These are phyloP conservation scores for Poeciliopsis presidionis DNA, from an alignment of 2,797 vertebrate species.

Conservation along the genomic window DNA sequence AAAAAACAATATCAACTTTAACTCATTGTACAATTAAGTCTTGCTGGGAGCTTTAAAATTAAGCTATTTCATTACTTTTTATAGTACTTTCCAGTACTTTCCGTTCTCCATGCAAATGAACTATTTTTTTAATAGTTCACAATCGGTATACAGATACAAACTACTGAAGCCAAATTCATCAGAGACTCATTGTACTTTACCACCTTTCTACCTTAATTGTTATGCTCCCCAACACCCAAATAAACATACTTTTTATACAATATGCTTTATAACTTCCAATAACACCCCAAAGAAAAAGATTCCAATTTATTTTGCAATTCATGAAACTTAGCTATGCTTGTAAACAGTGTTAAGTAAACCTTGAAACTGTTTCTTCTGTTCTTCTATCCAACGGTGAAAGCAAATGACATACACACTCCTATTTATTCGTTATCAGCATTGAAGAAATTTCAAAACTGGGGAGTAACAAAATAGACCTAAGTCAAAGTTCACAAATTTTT, in stretches of 20 bases:
- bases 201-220: not conserved
- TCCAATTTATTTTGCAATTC: not conserved
- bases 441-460: not conserved
- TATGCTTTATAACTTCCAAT: not conserved
- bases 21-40: not conserved
- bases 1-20: not conserved
- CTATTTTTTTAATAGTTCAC: no score
- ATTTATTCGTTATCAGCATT: not conserved
- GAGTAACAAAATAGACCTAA: not conserved
- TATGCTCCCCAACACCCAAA: not conserved
- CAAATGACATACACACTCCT: not conserved
- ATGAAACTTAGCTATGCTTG: not conserved
- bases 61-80: not conserved
- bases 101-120: not conserved
- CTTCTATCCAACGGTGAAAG: not conserved
- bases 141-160: not conserved
- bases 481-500: constrained; percentile 2
- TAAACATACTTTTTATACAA: not conserved
- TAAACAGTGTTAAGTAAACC: constrained; percentile 7
- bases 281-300: not conserved
- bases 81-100: not conserved
- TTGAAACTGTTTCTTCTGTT: not conserved
- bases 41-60: not conserved
- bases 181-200: not conserved
- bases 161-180: not conserved